Percentiles rank a stretch among this genome's conserved stretches.
phyloP scores from a whole-genome alignment of 2,113 vertebrate genomes.

The Psettodes erumei region DNA sequence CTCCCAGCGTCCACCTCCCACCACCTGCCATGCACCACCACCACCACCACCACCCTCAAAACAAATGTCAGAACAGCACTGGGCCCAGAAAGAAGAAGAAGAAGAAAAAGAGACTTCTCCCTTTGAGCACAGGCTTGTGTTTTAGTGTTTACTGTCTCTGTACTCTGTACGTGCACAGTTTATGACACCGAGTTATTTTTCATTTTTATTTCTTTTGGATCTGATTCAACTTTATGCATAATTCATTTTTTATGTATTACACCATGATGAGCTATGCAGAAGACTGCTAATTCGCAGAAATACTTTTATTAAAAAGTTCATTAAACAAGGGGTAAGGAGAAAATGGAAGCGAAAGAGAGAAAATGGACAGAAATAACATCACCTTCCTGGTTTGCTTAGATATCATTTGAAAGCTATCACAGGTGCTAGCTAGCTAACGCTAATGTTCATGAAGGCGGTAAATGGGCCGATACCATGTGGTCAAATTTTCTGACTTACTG shows the following conservation, averaged over 20 bases:
- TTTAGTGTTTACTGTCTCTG: conserved; percentile 32
- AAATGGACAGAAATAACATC: neutral
- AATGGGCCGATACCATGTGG: no score
- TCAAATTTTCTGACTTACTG: neutral
- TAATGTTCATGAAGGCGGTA: neutral
- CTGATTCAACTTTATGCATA: neutral
- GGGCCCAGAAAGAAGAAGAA: conserved; percentile 52
- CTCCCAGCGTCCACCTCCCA: conserved; percentile 67
- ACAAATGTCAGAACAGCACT: conserved; percentile 79
- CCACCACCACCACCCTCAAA: conserved; percentile 66
- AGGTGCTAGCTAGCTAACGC: neutral
- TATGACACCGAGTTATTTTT: neutral
- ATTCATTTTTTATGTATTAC: neutral
- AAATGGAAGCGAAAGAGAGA: neutral
- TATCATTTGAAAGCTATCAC: neutral
- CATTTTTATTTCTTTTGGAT: neutral
- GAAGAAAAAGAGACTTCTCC: conserved; percentile 59
- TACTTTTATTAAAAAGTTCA: neutral
- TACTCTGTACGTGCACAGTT: conserved; percentile 14
- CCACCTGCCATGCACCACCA: conserved; percentile 55
- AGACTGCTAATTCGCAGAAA: neutral
- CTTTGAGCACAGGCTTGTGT: conserved; percentile 36
- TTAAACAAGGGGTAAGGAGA: neutral
- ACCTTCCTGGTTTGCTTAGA: neutral
- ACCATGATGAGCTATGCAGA: neutral